Base-by-base conservation (phyloP, 2,888 invertebrate species). In the Chrysina gloriosa region DNA sequence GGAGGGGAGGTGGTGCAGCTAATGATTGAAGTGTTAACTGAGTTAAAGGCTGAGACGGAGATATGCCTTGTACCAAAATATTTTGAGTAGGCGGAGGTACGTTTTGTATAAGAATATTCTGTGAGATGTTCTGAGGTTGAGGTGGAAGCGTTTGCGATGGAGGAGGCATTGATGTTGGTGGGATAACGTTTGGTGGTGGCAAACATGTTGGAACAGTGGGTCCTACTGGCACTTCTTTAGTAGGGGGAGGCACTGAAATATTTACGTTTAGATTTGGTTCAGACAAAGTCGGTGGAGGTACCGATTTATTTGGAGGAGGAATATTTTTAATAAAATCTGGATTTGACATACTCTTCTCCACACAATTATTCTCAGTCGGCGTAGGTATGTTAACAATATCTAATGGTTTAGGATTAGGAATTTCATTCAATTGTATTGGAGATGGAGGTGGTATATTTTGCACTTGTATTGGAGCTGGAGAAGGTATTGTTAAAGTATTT, bases 381-480 rank as follows among this genome's bases (percentile, higher is more conserved):
- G 85, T 82, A 1, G 88, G 87, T 71, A 87, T 86, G 72, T 86
- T 86, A 73, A 86, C 83, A 56, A 86, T 83, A 75, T 89, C 89
- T 75, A 89, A 79, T 50, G 89, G 88, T 73, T 88, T 87, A 0
- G 88, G 87, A 72, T 88, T 88, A 4, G 88, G 87, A 70, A 89
- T 88, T 72, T 88, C 87, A 75, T 85, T 88, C 54, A 89, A 76
- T 70, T 88, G 86, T 54, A 88, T 84, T 2, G 89, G 87, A 75
- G 86, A 85, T 0, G 89, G 88, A 1, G 88, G 86, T 19, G 89
- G 88, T 75, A 89, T 89, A 69, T 87, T 87, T 76, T 88, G 88
- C 11, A 88, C 84, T 75, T 88, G 83, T 27, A 83, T 72, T 0
- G 83, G 82, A 7, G 83, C 82, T 3, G 84, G 83, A 34, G 83